Percentiles rank a stretch among this genome's conserved stretches.
phyloP scores from a whole-genome alignment of 2,888 invertebrate species.

The Choreutis nemorana region DNA sequence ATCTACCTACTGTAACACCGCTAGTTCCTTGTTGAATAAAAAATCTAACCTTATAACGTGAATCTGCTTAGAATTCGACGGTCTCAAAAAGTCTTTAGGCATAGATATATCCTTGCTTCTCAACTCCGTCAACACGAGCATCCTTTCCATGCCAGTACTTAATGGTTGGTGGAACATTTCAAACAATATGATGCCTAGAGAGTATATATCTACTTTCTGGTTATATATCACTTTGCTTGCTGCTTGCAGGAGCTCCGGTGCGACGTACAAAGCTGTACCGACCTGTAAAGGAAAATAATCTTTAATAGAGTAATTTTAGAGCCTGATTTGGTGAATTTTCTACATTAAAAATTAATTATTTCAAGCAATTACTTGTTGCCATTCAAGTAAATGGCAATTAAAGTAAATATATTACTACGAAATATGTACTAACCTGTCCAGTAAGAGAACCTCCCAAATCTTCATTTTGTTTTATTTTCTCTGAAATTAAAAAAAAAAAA shows the following conservation, averaged over 20 bases:
- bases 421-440: too few relatives aligned
- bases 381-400: too few relatives aligned
- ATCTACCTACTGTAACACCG: too few relatives aligned
- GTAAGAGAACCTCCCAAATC: slow-evolving; percentile 51
- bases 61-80: slow-evolving; percentile 65
- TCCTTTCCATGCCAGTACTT: slow-evolving; percentile 89
- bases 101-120: slow-evolving; percentile 74
- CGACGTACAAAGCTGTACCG: slow-evolving; percentile 94
- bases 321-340: neutral
- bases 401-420: too few relatives aligned
- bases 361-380: neutral
- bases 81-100: slow-evolving; percentile 71
- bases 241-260: slow-evolving; percentile 85
- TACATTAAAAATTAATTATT: too few relatives aligned
- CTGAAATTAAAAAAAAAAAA: slow-evolving; percentile 23
- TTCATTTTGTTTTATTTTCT: slow-evolving; percentile 32
- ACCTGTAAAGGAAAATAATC: slow-evolving; percentile 68
- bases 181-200: slow-evolving; percentile 90
- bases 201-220: slow-evolving; percentile 90
- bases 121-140: slow-evolving; percentile 76
- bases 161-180: slow-evolving; percentile 93
- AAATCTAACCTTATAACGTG: slow-evolving; percentile 70
- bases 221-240: slow-evolving; percentile 79
- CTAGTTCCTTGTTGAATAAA: too few relatives aligned
- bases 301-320: slow-evolving; percentile 3